These are phyloP conservation scores for Spicauda simplicius DNA, from an alignment of 2,888 invertebrate genomes.

Conservation along the genomic window DNA sequence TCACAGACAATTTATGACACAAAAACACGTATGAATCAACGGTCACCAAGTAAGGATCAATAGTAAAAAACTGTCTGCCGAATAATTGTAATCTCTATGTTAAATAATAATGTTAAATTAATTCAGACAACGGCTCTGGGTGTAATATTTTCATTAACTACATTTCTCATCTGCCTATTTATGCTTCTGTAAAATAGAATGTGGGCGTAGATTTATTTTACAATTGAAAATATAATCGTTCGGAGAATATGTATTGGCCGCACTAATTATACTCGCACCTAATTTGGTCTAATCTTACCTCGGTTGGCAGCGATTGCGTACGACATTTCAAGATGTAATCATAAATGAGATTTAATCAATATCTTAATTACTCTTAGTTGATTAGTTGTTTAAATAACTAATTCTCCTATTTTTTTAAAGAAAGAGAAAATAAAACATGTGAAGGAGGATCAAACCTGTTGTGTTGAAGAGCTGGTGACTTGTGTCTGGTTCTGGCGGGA, in stretches of 20 bases:
- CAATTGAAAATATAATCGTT: not conserved
- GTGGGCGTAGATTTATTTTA: constrained; percentile 7
- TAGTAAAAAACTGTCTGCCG: constrained; percentile 17
- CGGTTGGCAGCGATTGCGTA: not conserved
- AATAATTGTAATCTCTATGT: not conserved
- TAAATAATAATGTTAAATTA: not conserved
- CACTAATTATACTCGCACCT: not conserved
- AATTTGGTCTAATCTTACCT: not conserved
- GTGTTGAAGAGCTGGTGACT: constrained; percentile 81
- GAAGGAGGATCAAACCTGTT: constrained; percentile 71
- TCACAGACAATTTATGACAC: constrained; percentile 21
- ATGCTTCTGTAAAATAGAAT: not conserved
- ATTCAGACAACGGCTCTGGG: not conserved
- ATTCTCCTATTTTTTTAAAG: too few relatives aligned
- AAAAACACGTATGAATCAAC: constrained; percentile 28
- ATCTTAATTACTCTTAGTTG: too few relatives aligned
- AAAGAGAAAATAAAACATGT: too few relatives aligned
- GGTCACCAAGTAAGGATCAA: constrained; percentile 3
- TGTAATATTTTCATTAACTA: constrained; percentile 7
- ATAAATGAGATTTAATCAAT: too few relatives aligned
- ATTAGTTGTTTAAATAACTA: too few relatives aligned
- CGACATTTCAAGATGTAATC: not conserved
- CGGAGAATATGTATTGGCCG: not conserved
- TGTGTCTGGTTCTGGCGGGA: constrained; percentile 80
- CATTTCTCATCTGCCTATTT: constrained; percentile 6